phyloP scores from a whole-genome alignment of 2,888 invertebrate species.

The Chalcosyrphus nemorum region DNA sequence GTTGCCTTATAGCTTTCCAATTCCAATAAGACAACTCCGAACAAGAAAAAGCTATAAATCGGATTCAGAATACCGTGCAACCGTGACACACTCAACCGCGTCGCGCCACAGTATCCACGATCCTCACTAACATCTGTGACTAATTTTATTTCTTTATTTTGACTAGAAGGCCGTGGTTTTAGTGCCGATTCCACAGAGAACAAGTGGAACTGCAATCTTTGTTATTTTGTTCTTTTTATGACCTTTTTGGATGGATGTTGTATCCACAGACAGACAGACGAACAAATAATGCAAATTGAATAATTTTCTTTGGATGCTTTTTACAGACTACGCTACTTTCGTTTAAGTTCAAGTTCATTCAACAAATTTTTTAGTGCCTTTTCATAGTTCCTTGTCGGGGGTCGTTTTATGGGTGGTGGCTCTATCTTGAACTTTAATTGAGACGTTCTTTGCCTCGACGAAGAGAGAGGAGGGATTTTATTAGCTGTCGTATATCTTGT shows the following conservation, averaged over 20 bases:
- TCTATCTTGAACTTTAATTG: slow-evolving; percentile 40
- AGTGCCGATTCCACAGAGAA: neutral
- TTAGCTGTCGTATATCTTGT: slow-evolving; percentile 12
- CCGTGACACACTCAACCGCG: slow-evolving; percentile 48
- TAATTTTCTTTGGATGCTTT: slow-evolving; percentile 23
- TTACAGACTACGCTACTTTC: neutral
- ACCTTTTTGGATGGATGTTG: neutral
- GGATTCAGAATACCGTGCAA: slow-evolving; percentile 53
- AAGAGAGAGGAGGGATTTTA: slow-evolving; percentile 9
- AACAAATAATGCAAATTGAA: slow-evolving; percentile 49
- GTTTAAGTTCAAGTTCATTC: slow-evolving; percentile 64
- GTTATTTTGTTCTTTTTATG: slow-evolving; percentile 8
- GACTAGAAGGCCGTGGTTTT: neutral
- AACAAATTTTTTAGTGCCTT: slow-evolving; percentile 25
- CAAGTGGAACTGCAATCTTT: slow-evolving; percentile 36
- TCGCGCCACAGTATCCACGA: neutral
- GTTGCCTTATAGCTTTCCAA: slow-evolving; percentile 19
- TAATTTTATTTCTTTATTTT: slow-evolving; percentile 29
- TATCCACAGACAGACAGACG: slow-evolving; percentile 22
- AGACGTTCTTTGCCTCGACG: slow-evolving; percentile 27
- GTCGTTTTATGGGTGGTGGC: slow-evolving; percentile 16
- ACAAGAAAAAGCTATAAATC: slow-evolving; percentile 57
- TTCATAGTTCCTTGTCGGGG: neutral
- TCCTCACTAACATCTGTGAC: slow-evolving; percentile 31
- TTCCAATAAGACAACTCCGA: slow-evolving; percentile 11